Percentiles rank a stretch among this genome's conserved stretches.
Evolutionary conservation across 2,888 invertebrate species (phyloP).

Genomic region (Cheilosia soror): DNA sequence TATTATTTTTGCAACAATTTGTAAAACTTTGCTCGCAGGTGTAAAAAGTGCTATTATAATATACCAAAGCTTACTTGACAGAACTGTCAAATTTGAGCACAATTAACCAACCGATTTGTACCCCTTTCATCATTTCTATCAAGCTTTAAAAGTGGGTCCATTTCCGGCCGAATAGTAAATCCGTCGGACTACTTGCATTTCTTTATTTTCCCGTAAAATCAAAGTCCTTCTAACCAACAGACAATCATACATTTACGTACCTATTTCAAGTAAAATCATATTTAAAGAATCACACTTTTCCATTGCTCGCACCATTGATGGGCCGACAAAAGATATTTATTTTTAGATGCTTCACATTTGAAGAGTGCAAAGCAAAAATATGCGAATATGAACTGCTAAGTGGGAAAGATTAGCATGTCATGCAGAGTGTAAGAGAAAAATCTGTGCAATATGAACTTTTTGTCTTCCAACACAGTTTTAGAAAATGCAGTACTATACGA

Average conservation of each 20-base stretch:
- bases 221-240: background rate
- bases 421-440: constrained; percentile 19
- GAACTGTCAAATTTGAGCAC: no score
- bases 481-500: background rate
- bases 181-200: no score
- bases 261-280: background rate
- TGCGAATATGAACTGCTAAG: constrained; percentile 26
- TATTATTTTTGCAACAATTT: no score
- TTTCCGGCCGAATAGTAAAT: no score
- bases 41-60: no score
- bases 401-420: constrained; percentile 30
- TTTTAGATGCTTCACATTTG: constrained; percentile 30
- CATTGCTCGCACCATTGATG: constrained; percentile 46
- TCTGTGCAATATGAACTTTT: background rate
- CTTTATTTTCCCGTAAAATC: no score
- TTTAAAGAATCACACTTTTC: constrained; percentile 13
- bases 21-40: no score
- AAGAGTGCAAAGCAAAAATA: constrained; percentile 16
- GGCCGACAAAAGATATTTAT: constrained; percentile 25
- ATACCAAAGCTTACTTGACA: no score
- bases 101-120: no score
- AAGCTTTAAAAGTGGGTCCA: no score
- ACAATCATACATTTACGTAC: background rate
- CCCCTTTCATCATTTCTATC: no score
- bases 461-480: background rate